phyloP scores from a whole-genome alignment of 1,140 invertebrate genomes.

The Saccostrea glomerata region DNA sequence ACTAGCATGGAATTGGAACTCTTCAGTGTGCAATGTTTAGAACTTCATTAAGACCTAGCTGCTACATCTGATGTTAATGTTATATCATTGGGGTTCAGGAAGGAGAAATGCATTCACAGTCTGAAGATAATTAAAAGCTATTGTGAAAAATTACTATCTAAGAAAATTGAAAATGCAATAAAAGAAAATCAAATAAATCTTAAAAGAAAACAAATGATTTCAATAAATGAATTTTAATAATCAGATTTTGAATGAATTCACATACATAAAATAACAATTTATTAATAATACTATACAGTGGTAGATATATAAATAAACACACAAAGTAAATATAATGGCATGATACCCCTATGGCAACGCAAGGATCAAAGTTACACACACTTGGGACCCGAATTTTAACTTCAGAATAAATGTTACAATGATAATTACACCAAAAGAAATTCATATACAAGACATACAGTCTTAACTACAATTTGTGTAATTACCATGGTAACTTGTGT shows the following conservation, averaged over 20 bases:
- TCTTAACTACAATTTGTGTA: not conserved
- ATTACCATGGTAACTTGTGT: slow-evolving; percentile 24
- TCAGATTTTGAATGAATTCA: not conserved
- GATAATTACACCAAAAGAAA: slow-evolving; percentile 20
- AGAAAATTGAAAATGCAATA: not conserved
- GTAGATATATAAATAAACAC: not conserved
- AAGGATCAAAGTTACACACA: slow-evolving; percentile 14
- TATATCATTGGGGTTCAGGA: too few species aligned
- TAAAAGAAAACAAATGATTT: not conserved
- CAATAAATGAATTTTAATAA: slow-evolving; percentile 5
- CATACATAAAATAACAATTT: slow-evolving; percentile 6
- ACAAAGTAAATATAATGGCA: not conserved
- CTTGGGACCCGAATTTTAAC: slow-evolving; percentile 18
- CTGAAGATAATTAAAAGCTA: too few species aligned
- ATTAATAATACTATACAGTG: not conserved
- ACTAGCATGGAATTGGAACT: too few species aligned
- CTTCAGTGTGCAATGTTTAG: too few species aligned
- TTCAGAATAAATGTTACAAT: slow-evolving; percentile 18
- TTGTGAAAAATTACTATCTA: too few species aligned
- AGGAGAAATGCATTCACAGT: too few species aligned
- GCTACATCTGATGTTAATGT: too few species aligned
- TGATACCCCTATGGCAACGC: not conserved
- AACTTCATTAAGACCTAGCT: too few species aligned
- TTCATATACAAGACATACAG: not conserved
- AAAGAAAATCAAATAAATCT: not conserved